Evolutionary conservation across 2,888 invertebrate species (phyloP), one percentile per base, ranked within the genome.

Genomic region (Ophion costatus): DNA sequence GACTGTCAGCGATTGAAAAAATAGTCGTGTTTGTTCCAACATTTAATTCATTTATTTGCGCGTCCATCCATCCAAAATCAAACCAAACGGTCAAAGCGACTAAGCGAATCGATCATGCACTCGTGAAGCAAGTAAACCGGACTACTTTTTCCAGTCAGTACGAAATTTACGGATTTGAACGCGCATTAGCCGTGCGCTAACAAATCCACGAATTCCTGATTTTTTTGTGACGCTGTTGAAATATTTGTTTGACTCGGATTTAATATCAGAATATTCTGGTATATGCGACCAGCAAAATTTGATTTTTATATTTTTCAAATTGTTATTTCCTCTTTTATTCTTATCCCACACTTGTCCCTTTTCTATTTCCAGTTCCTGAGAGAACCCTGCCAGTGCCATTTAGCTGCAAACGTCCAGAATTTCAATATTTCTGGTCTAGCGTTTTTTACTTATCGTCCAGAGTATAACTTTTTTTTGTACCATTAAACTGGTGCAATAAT

Each of bases 1-100:
- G 42, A 61, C 24, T 22, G 22, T 42, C 2, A 3, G n/a, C 14
- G 11, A 24, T 74, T 42, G 22, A 20, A 61, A 61, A 73, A 42
- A 73, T 11, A 0, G 22, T 33, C 22, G 22, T 9, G 17, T 22
- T 38, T 73, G 57, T 73, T 74, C 24, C 11, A 63, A 74, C 61
- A 45, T 10, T 42, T 17, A 63, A n/a, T 61, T 42, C 61, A 45
- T 59, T 74, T 24, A 22, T 74, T 74, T 45, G 42, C 45, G 22
- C 9, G 20, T 38, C n/a, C 59, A 22, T 42, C 57, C 59, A 59
- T 38, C 38, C 7, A 73, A 38, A 59, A 73, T 73, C 20, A 38
- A 57, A 38, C 33, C 20, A 17, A 17, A 51, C 51, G 11, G n/a
- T 14, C 14, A 2, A 38, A 14, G 20, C 33, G 51, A 51, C 51